These are phyloP conservation scores for Deroplatys truncata DNA, from an alignment of 2,888 invertebrate species.

Conservation along the genomic window DNA sequence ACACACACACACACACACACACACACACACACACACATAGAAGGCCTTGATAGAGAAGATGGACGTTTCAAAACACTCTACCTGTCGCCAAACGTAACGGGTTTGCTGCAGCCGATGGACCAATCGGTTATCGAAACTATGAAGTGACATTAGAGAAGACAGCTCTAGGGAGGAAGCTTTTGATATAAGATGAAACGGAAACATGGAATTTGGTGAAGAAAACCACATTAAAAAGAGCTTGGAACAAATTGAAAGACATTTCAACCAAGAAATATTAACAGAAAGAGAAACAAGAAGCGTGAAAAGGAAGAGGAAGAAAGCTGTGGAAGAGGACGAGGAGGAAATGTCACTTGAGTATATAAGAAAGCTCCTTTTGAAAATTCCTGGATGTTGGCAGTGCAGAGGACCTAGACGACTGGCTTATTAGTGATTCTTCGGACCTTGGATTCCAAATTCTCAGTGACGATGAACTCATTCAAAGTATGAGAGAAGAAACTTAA, in stretches of 20 bases:
- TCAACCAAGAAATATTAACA: background rate
- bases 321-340: background rate
- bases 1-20: background rate
- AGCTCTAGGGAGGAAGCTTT: background rate
- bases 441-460: too few relatives aligned
- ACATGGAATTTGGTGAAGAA: too few relatives aligned
- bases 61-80: background rate
- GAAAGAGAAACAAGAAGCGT: background rate
- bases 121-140: background rate
- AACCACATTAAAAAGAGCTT: too few relatives aligned
- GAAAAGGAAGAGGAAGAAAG: background rate
- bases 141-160: conserved; percentile 2
- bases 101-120: conserved; percentile 10
- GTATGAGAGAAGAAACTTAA: too few relatives aligned
- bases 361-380: background rate
- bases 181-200: conserved; percentile 1
- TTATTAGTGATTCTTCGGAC: too few relatives aligned
- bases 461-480: too few relatives aligned
- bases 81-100: conserved; percentile 1
- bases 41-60: background rate
- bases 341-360: background rate
- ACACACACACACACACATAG: background rate
- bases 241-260: background rate
- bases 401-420: background rate
- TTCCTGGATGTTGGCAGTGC: background rate